Conservation (phyloP, 2,113 vertebrate species). For the Phrynocephalus versicolor region DNA sequence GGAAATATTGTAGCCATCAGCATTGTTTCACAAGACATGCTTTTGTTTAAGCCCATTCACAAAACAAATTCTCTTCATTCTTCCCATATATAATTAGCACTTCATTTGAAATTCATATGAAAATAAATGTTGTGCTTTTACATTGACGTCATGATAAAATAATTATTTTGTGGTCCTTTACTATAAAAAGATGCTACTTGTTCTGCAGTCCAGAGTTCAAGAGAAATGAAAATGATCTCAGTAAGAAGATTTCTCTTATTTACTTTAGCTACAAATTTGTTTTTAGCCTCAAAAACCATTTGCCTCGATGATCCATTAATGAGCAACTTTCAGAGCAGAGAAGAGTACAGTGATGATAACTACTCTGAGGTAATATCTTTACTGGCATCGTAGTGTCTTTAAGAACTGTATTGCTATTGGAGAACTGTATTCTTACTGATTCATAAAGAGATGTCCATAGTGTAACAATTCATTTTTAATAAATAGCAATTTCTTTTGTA, state of each 20-base stretch:
- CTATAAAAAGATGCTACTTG: conserved; percentile 71
- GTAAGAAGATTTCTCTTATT: conserved; percentile 61
- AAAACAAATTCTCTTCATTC: conserved; percentile 70
- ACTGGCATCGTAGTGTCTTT: background rate
- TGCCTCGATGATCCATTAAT: conserved; percentile 62
- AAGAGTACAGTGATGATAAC: conserved; percentile 57
- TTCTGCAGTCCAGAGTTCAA: conserved; percentile 40
- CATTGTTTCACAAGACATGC: conserved; percentile 54
- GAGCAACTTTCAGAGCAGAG: conserved; percentile 57
- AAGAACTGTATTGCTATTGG: background rate
- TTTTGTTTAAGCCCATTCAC: conserved; percentile 41
- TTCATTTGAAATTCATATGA: conserved; percentile 68
- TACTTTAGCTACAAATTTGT: conserved; percentile 55
- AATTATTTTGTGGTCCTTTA: conserved; percentile 54
- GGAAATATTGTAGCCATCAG: conserved; percentile 60
- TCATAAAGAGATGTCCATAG: no score
- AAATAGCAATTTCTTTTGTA: no score
- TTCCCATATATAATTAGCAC: conserved; percentile 56
- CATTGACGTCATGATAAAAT: conserved; percentile 55
- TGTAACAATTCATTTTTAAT: no score
- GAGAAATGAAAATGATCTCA: conserved; percentile 71
- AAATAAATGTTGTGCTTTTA: conserved; percentile 42
- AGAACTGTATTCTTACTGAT: background rate
- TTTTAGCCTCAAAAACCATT: conserved; percentile 61
- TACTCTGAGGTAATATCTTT: conserved; percentile 69